These are phyloP conservation scores for Tortricodes alternella DNA, from an alignment of 2,888 invertebrate genomes.

Conservation along the genomic window DNA sequence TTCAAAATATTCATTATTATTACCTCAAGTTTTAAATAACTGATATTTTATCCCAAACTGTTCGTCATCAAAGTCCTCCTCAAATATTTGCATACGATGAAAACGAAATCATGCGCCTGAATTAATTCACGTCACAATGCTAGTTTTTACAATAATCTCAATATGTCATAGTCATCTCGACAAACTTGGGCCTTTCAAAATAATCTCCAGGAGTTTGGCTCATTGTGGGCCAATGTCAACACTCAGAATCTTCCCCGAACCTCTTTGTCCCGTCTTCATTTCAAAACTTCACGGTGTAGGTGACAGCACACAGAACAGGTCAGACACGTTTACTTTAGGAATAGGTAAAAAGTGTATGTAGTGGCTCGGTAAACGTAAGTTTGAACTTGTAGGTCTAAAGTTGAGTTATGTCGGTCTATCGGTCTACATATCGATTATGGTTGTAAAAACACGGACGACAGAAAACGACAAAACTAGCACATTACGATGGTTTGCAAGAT, in stretches of 20 bases:
- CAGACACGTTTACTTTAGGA: slow-evolving; percentile 14
- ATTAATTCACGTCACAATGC: slow-evolving; percentile 40
- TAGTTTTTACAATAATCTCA: slow-evolving; percentile 44
- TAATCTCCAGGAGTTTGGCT: slow-evolving; percentile 72
- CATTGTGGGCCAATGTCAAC: slow-evolving; percentile 74
- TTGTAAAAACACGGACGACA: too few species aligned
- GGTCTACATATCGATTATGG: too few species aligned
- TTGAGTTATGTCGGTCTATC: too few species aligned
- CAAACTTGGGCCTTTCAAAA: slow-evolving; percentile 66
- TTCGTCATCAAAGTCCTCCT: not conserved
- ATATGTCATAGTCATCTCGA: slow-evolving; percentile 64
- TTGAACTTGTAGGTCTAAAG: too few species aligned
- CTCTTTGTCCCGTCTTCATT: slow-evolving; percentile 63
- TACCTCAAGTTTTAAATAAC: too few species aligned
- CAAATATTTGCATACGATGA: slow-evolving; percentile 15
- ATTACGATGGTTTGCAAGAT: too few species aligned
- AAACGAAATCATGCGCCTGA: slow-evolving; percentile 32
- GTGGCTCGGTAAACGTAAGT: too few species aligned
- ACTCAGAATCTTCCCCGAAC: slow-evolving; percentile 72
- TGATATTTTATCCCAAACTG: not conserved
- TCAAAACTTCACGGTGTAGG: slow-evolving; percentile 69
- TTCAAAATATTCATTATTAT: too few species aligned
- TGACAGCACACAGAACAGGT: slow-evolving; percentile 30
- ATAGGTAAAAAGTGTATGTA: slow-evolving; percentile 9
- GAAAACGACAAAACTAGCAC: too few species aligned